These are phyloP conservation scores for Acleris holmiana DNA, from an alignment of 2,888 invertebrate species.

Conservation along the genomic window DNA sequence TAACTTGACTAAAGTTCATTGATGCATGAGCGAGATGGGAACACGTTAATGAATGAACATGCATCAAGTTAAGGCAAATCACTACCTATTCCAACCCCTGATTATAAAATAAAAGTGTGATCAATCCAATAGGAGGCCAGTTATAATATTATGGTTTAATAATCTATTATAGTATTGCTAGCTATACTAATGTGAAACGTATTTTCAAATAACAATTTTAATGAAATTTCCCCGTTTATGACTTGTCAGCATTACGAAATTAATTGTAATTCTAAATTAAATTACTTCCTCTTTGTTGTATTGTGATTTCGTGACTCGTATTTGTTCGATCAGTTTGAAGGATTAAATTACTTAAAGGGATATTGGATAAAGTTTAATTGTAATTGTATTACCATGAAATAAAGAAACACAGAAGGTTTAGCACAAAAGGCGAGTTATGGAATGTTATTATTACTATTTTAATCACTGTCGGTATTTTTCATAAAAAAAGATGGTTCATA, in stretches of 20 bases:
- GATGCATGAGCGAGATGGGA: too few species aligned
- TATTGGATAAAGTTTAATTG: constrained; percentile 31
- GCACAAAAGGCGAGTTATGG: neutral
- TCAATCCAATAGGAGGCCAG: too few species aligned
- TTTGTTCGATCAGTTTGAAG: constrained; percentile 29
- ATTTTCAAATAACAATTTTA: neutral
- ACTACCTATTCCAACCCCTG: too few species aligned
- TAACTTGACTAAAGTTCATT: too few species aligned
- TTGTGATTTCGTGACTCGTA: constrained; percentile 28
- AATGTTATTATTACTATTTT: neutral
- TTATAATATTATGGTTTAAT: too few species aligned
- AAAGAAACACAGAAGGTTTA: neutral
- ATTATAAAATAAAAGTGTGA: too few species aligned
- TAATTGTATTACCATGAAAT: constrained; percentile 6
- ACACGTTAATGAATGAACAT: too few species aligned
- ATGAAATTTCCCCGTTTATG: constrained; percentile 8
- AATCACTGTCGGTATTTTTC: too few species aligned
- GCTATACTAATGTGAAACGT: neutral
- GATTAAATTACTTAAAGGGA: constrained; percentile 28
- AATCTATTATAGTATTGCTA: neutral
- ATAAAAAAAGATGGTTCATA: too few species aligned
- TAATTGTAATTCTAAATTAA: constrained; percentile 23
- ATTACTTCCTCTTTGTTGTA: constrained; percentile 25
- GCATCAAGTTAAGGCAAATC: too few species aligned
- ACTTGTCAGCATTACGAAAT: constrained; percentile 15